Evolutionary conservation across 2,113 vertebrate species (phyloP), one percentile per base, ranked within the genome.

Genomic region (Hipposideros armiger): DNA sequence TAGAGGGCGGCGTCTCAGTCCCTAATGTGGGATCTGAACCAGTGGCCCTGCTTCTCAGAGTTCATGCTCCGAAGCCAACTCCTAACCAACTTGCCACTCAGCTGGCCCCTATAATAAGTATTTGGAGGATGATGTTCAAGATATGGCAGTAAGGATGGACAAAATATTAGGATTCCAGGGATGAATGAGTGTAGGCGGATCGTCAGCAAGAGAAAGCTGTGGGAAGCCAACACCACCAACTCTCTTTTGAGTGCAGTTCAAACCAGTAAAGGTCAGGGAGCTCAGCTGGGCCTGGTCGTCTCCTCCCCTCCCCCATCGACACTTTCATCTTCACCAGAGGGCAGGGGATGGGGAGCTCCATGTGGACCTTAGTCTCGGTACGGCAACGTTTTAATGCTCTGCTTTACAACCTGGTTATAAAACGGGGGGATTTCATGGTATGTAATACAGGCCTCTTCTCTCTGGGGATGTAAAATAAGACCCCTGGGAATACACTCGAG

Each of bases 311-410:
- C 32, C 32, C 50, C 45, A 28, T 60, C 30, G 36, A 78, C 32
- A 28, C 4, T 76, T 5, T 11, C 60, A 14, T 0, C 66, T 52
- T 90, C 82, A n/a, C 0, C 84, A 15, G 78, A 2, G 47, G 40
- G 7, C 0, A 0, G 80, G 82, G 74, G 58, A 0, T 0, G 66
- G 88, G 72, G 30, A 58, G 1, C 58, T 50, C 54, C 17, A 24
- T 3, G 64, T 24, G 28, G 78, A 83, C 69, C 24, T 16, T 3
- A 13, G 28, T 15, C 89, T 78, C 66, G 10, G 58, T 0, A 7
- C 42, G 3, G 10, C 5, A 30, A 40, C 30, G 26, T 54, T 26
- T 4, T 4, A 47, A 24, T 6, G 45, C 72, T 60, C 40, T 9
- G 3, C 87, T 95, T 95, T 73, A 87, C 80, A 56, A 11, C 26